Percentiles rank a stretch among this genome's conserved stretches.
phyloP scores from a whole-genome alignment of 1,140 invertebrate genomes.

The Caenorhabditis tropicalis region DNA sequence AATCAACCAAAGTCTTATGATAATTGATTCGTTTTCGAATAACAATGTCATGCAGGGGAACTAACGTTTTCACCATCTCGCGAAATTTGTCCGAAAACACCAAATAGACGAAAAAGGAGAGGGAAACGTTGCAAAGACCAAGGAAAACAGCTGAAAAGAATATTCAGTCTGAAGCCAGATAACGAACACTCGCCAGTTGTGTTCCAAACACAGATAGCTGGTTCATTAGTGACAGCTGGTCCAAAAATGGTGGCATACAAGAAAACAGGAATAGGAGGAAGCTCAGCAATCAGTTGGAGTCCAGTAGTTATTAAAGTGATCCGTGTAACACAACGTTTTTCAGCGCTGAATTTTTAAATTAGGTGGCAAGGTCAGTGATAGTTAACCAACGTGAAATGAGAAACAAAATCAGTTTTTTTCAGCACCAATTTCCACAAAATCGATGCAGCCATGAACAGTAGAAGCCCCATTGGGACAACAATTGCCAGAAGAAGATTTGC shows the following conservation, averaged over 20 bases:
- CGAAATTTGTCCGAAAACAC: constrained; percentile 65
- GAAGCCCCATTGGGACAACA: constrained; percentile 62
- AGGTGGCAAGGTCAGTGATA: background rate
- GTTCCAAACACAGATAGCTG: constrained; percentile 62
- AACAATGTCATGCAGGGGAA: too few species aligned
- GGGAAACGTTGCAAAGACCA: constrained; percentile 65
- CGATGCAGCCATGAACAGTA: constrained; percentile 64
- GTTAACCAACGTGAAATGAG: background rate
- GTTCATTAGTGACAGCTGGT: constrained; percentile 57
- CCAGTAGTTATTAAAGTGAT: constrained; percentile 68
- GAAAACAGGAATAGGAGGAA: constrained; percentile 65
- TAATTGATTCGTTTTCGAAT: too few species aligned
- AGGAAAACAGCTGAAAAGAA: constrained; percentile 55
- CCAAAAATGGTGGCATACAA: constrained; percentile 60
- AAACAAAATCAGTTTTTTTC: constrained; percentile 4
- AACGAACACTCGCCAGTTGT: constrained; percentile 55
- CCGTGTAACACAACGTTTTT: constrained; percentile 66
- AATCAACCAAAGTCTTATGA: too few species aligned
- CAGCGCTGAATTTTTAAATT: constrained; percentile 52
- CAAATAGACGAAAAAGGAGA: constrained; percentile 69
- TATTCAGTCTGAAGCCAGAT: background rate
- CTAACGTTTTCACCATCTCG: constrained; percentile 49
- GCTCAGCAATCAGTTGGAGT: constrained; percentile 58
- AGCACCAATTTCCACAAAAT: constrained; percentile 64
- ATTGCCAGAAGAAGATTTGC: constrained; percentile 66